Conservation (phyloP, 1,140 invertebrate species). For the Lepidostoma basale region DNA sequence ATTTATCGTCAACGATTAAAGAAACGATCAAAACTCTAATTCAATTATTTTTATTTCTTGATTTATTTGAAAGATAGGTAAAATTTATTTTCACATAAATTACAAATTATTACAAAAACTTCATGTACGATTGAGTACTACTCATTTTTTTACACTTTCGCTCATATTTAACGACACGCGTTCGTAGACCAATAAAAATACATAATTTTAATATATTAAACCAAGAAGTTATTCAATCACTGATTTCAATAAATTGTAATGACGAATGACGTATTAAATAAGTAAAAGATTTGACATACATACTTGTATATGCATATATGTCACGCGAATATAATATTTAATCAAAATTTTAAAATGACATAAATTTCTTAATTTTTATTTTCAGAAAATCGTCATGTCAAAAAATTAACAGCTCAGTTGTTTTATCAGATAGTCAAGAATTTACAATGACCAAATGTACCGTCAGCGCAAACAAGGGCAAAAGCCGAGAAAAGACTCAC, state of each 20-base stretch:
- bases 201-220: background rate
- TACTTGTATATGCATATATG: no score
- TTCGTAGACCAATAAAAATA: no score
- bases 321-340: background rate
- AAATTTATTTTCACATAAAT: no score
- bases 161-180: no score
- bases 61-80: no score
- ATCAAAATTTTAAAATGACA: background rate
- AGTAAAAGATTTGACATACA: background rate
- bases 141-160: no score
- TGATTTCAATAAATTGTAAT: background rate
- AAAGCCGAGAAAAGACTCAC: constrained; percentile 49
- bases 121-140: no score
- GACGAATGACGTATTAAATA: background rate
- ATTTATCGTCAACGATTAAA: no score
- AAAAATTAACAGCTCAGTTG: constrained; percentile 50
- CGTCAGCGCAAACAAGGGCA: constrained; percentile 47
- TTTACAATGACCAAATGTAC: constrained; percentile 61
- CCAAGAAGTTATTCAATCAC: background rate
- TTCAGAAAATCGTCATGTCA: constrained; percentile 49
- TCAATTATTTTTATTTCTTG: no score
- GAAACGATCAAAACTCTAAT: no score
- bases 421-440: constrained; percentile 53
- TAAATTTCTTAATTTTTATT: background rate
- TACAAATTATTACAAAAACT: no score